Evolutionary conservation across 1,140 invertebrate genomes (phyloP), one percentile per base, ranked within the genome.

Genomic region (Thrips palmi): DNA sequence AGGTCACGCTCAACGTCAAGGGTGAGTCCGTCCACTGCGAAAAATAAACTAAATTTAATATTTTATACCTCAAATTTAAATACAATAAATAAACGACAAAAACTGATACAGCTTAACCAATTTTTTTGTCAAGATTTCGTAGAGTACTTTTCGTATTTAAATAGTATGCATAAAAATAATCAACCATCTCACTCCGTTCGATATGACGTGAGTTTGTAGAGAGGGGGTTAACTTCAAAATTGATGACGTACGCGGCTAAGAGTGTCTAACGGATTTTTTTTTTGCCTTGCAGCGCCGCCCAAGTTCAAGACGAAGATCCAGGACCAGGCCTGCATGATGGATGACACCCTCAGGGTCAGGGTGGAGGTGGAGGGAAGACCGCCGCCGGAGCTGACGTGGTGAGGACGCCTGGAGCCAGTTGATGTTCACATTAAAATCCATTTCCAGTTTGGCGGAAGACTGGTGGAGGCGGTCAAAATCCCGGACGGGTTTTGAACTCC

Each of bases 351-450:
- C n/a, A n/a, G n/a, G n/a, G n/a, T 89, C 49, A 70, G 70, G 4
- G 69, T 85, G 1, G 70, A 83, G 50, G 68, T 93, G n/a, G 77
- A 86, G 49, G 87, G 81, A 25, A 72, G 70, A 4, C 88, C 88
- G 0, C 60, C 69, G 18, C 85, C 88, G 1, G 71, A 77, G 5
- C 67, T 89, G 1, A 71, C 68, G 46, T 87, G 87, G 68, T 65
- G 53, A 46, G 23, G 7, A 27, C 7, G n/a, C n/a, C n/a, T n/a
- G n/a, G n/a, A n/a, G n/a, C n/a, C n/a, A n/a, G n/a, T n/a, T n/a
- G n/a, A n/a, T n/a, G n/a, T n/a, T n/a, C n/a, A n/a, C n/a, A n/a
- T n/a, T n/a, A n/a, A n/a, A n/a, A n/a, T n/a, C n/a, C n/a, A n/a
- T n/a, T n/a, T n/a, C n/a, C n/a, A n/a, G n/a, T n/a, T n/a, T n/a